Evolutionary conservation across 2,113 vertebrate genomes (phyloP).

Genomic region (Saccopteryx leptura): DNA sequence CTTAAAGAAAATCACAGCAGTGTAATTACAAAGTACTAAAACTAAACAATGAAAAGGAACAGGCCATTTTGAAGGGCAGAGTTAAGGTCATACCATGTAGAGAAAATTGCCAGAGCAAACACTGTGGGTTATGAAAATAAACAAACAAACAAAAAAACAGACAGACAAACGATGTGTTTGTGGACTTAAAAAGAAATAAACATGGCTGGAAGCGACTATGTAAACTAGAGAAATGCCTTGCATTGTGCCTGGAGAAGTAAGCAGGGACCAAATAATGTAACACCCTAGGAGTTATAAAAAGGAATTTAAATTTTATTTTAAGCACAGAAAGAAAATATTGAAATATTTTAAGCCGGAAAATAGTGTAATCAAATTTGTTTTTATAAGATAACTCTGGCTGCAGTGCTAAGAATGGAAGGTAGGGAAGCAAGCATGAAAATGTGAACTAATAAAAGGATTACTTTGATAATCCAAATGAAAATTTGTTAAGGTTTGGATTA

Average conservation of each 20-base stretch:
- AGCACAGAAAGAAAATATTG: background rate
- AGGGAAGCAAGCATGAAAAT: background rate
- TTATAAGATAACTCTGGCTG: slow-evolving; percentile 7
- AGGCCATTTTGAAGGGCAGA: background rate
- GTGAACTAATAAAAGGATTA: background rate
- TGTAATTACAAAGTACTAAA: slow-evolving; percentile 4
- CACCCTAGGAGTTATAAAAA: background rate
- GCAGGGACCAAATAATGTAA: background rate
- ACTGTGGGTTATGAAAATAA: background rate
- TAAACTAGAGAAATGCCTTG: background rate
- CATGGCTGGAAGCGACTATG: background rate
- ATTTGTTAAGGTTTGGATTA: background rate
- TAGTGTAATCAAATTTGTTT: background rate
- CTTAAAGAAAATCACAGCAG: background rate
- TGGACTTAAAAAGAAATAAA: background rate
- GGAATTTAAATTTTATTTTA: background rate
- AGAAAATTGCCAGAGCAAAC: background rate
- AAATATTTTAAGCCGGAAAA: background rate
- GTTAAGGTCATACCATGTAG: background rate
- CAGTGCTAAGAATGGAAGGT: background rate
- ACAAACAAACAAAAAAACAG: background rate
- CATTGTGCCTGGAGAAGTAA: background rate
- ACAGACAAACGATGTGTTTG: background rate
- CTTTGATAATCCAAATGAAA: background rate
- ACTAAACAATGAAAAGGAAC: background rate